These are phyloP conservation scores for Tortricodes alternella DNA, from an alignment of 2,888 invertebrate species.

Conservation along the genomic window DNA sequence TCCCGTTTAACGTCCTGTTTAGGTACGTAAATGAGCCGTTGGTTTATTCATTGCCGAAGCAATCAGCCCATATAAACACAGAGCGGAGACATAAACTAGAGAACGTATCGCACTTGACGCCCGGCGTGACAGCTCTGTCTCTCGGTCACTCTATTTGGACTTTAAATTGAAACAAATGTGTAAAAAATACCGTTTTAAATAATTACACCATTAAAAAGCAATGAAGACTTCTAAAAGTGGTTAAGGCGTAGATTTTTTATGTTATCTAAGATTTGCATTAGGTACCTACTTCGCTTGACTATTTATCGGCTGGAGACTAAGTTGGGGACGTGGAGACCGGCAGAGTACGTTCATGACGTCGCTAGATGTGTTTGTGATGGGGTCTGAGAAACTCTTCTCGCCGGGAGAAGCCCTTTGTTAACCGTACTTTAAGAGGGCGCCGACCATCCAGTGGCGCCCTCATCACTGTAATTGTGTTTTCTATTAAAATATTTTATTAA, in stretches of 20 bases:
- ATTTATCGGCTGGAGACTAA: slow-evolving; percentile 42
- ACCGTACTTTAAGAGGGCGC: too few relatives aligned
- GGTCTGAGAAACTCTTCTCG: slow-evolving; percentile 50
- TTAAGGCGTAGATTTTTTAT: slow-evolving; percentile 47
- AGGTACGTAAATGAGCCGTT: slow-evolving; percentile 41
- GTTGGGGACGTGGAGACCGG: slow-evolving; percentile 12
- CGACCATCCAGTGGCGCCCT: too few relatives aligned
- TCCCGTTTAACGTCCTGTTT: slow-evolving; percentile 31
- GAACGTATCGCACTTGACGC: slow-evolving; percentile 48
- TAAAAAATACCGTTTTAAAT: slow-evolving; percentile 55
- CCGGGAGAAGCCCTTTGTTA: slow-evolving; percentile 57
- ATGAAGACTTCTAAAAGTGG: slow-evolving; percentile 48
- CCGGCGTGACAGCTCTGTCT: slow-evolving; percentile 49
- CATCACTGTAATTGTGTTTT: too few relatives aligned
- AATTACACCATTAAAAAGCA: slow-evolving; percentile 59
- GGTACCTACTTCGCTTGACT: slow-evolving; percentile 52
- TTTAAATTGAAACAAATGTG: slow-evolving; percentile 53
- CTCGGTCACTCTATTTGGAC: slow-evolving; percentile 43
- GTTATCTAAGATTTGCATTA: slow-evolving; percentile 50
- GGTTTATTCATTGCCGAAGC: slow-evolving; percentile 39
- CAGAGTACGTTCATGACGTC: slow-evolving; percentile 12
- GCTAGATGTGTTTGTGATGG: slow-evolving; percentile 36
- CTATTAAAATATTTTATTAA: too few relatives aligned
- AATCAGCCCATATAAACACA: slow-evolving; percentile 50
- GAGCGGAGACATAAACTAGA: slow-evolving; percentile 48